Evolutionary conservation across 2,797 vertebrate species (phyloP), one percentile per base, ranked within the genome.

Genomic region (Coregonus sp.): DNA sequence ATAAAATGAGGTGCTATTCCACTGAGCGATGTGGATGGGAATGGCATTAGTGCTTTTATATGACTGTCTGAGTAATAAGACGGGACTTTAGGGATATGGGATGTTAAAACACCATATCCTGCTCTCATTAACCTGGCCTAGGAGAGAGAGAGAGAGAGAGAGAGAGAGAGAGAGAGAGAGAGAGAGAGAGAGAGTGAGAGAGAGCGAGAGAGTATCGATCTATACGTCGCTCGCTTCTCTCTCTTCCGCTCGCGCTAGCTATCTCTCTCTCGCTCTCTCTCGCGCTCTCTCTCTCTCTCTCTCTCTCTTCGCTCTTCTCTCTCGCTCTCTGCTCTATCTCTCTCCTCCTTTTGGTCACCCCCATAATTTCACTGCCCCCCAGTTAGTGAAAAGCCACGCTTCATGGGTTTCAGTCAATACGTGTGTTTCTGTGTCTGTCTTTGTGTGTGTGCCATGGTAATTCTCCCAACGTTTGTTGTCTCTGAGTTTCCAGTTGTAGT

Each of bases 51-150:
- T 3, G 52, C 78, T 78, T 91, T 90, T 88, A 87, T 86, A 82
- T 70, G 25, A 25, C 81, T 65, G 74, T 91, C 85, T 86, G 87
- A 90, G 88, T 90, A 85, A 86, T 84, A 85, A 88, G 86, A 83
- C 14, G 18, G 74, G 87, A 88, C 86, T 77, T 80, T 73, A 87
- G 73, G 71, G 81, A 78, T 87, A 86, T 74, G 78, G 86, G 82
- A 82, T 89, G 69, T 86, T 88, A 84, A 86, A 89, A 79, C 81
- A 79, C 79, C 65, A 61, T 71, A 74, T 80, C 76, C 81, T 77
- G 76, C 16, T 4, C 25, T 25, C 25, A 25, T 25, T 25, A 25
- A 25, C 25, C 25, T 25, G 25, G 25, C 25, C 25, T 25, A 50
- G 75, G 81, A 74, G 68, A 77, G 59, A n/a, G 47, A n/a, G 16